phyloP scores from a whole-genome alignment of 1,140 invertebrate species.

The Hyposmocoma kahamanoa region DNA sequence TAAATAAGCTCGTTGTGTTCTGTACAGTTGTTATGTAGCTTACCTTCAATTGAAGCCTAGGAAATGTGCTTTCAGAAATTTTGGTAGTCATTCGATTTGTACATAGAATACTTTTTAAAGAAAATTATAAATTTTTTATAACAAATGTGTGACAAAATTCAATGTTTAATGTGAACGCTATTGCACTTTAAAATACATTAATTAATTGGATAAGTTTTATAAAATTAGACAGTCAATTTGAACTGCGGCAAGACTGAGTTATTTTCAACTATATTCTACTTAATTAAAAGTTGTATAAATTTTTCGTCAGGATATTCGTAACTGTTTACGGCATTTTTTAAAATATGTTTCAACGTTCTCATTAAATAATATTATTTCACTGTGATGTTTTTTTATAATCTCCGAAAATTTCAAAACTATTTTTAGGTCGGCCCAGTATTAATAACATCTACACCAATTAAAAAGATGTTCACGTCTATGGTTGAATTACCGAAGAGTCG shows the following conservation, averaged over 20 bases:
- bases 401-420: neutral
- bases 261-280: conserved; percentile 22
- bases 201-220: too few relatives aligned
- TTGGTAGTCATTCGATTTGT: too few relatives aligned
- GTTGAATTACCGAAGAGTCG: conserved; percentile 15
- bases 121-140: too few relatives aligned
- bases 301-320: conserved; percentile 33
- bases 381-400: conserved; percentile 6
- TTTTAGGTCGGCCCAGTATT: too few relatives aligned
- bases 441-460: neutral
- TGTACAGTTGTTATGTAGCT: conserved; percentile 61
- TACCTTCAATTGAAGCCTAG: too few relatives aligned
- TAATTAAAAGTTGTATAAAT: conserved; percentile 34
- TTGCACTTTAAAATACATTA: too few relatives aligned
- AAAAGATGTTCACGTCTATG: conserved; percentile 18
- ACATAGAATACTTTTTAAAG: too few relatives aligned
- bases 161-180: too few relatives aligned
- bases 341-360: conserved; percentile 50
- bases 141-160: too few relatives aligned
- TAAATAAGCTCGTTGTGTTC: too few relatives aligned
- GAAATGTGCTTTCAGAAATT: too few relatives aligned
- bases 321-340: conserved; percentile 52
- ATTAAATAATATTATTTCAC: conserved; percentile 35
- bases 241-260: conserved; percentile 49
- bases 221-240: conserved; percentile 42